A percentile compares a stretch with the other conserved stretches of the same genome.
These are phyloP conservation scores for Imbricaverruca yamaguchii DNA, from an alignment of 2,888 invertebrate species.

Conservation along the genomic window DNA sequence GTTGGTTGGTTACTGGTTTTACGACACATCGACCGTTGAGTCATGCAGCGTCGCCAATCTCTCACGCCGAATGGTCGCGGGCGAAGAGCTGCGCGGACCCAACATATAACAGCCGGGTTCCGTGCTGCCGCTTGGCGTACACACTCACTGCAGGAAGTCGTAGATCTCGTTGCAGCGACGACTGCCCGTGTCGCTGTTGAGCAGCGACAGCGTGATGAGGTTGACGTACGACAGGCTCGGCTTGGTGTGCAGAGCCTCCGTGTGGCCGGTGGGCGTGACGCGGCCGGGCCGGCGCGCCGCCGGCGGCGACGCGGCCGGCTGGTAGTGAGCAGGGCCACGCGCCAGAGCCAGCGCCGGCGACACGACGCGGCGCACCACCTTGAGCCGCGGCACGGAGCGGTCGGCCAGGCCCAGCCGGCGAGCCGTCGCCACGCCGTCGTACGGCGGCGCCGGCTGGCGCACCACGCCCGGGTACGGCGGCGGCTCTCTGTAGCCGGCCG, in stretches of 20 bases:
- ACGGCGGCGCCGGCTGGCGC: not conserved
- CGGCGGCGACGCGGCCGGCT: not conserved
- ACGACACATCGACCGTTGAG: no score
- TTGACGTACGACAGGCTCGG: conserved; percentile 23
- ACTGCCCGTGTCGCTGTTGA: conserved; percentile 16
- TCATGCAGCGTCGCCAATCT: no score
- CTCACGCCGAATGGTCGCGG: no score
- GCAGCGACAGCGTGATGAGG: conserved; percentile 22
- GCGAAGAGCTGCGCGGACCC: not conserved
- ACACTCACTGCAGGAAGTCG: conserved; percentile 9
- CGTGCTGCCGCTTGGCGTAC: not conserved
- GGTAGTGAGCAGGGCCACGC: not conserved
- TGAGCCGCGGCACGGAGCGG: conserved; percentile 18
- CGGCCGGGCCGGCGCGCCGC: not conserved
- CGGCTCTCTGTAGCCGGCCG: conserved; percentile 2
- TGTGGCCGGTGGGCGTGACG: not conserved
- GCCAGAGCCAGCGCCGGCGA: not conserved
- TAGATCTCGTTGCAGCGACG: conserved; percentile 22
- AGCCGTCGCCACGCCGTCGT: not conserved
- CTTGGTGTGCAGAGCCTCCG: conserved; percentile 6
- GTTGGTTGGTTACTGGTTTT: no score
- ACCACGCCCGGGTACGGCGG: conserved; percentile 15
- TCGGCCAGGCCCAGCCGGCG: not conserved
- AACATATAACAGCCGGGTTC: not conserved
- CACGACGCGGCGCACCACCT: conserved; percentile 18